Conservation (phyloP, 2,113 vertebrate genomes). For the Bubalus kerabau region DNA sequence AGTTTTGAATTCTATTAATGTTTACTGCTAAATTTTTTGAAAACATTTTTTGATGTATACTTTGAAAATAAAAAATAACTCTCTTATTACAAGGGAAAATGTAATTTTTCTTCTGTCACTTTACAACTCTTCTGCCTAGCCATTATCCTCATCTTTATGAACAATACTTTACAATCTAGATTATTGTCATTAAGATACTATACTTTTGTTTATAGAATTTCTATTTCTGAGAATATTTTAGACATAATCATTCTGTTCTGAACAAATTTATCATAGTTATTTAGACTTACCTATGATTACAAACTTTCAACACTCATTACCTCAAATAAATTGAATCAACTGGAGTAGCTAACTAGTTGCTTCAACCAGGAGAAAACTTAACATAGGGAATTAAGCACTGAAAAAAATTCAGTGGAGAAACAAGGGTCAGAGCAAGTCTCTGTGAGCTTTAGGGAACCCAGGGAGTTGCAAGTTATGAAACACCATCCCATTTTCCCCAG, state of each 20-base stretch:
- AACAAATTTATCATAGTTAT: neutral
- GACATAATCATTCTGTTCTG: neutral
- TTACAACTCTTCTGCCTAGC: neutral
- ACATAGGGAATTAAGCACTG: neutral
- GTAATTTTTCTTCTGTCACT: neutral
- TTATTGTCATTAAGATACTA: neutral
- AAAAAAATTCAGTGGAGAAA: neutral
- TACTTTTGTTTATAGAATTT: neutral
- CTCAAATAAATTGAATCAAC: neutral
- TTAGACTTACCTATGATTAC: neutral
- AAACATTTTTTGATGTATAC: neutral
- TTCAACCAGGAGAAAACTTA: neutral
- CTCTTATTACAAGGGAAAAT: neutral
- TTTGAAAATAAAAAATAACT: slow-evolving; percentile 11
- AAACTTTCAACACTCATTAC: neutral
- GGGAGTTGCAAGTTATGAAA: neutral
- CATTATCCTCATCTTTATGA: neutral
- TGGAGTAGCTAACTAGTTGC: neutral
- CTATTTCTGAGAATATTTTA: neutral
- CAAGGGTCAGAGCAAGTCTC: neutral
- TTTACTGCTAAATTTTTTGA: neutral
- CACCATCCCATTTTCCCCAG: neutral
- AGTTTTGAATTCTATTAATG: neutral
- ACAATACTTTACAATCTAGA: neutral
- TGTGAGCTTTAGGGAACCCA: neutral